Conservation (phyloP, 2,888 invertebrate species). For the Vannuccia rotundouncinata region DNA sequence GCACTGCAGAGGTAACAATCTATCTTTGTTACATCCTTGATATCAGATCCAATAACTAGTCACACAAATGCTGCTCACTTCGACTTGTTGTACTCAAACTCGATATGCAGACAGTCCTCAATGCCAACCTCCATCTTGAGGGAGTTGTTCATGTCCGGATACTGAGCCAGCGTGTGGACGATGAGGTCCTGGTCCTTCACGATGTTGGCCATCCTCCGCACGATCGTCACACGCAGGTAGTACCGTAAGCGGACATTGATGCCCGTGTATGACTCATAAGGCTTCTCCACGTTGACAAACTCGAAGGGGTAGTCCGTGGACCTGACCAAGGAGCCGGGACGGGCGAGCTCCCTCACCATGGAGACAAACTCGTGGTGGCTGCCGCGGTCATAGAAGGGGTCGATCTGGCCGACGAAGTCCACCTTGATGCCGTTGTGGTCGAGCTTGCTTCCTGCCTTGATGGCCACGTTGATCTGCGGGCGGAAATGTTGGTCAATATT, state of each 20-base stretch:
- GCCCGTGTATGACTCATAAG: slow-evolving; percentile 95
- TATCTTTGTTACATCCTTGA: too few species aligned
- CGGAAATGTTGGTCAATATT: too few species aligned
- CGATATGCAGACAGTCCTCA: slow-evolving; percentile 98
- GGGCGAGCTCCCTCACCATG: slow-evolving; percentile 85
- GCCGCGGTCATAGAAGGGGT: slow-evolving; percentile 94
- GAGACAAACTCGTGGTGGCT: slow-evolving; percentile 98
- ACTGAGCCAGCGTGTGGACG: slow-evolving; percentile 92
- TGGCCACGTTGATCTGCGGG: not conserved
- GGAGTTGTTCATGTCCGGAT: slow-evolving; percentile 92
- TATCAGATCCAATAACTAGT: too few species aligned
- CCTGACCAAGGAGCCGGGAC: slow-evolving; percentile 89
- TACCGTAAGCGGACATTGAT: slow-evolving; percentile 85
- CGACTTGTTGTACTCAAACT: slow-evolving; percentile 99
- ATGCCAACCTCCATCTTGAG: slow-evolving; percentile 99
- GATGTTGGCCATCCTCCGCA: slow-evolving; percentile 83
- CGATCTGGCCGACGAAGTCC: slow-evolving; percentile 94
- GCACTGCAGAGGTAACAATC: too few species aligned
- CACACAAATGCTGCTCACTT: slow-evolving; percentile 64
- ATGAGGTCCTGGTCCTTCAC: slow-evolving; percentile 91
- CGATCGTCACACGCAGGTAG: slow-evolving; percentile 88
- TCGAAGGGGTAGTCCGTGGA: slow-evolving; percentile 91
- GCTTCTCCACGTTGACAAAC: slow-evolving; percentile 96
- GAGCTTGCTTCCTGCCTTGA: slow-evolving; percentile 77
- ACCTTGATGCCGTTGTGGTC: slow-evolving; percentile 99